These are phyloP conservation scores for Pemphredon lugubris DNA, from an alignment of 2,888 invertebrate genomes.

Conservation along the genomic window DNA sequence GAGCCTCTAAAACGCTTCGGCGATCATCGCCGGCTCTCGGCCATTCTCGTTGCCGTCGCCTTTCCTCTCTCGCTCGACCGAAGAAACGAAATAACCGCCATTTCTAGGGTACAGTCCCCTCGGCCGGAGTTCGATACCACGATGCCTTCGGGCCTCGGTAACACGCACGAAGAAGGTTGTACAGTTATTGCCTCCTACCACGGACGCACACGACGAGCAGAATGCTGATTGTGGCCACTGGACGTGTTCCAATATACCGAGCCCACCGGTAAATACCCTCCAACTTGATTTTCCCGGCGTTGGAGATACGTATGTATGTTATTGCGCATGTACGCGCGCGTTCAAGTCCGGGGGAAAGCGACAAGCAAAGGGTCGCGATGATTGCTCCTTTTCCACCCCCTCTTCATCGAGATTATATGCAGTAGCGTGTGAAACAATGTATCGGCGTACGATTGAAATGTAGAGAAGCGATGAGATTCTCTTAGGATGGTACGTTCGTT, in stretches of 20 bases:
- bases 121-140: constrained; percentile 62
- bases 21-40: constrained; percentile 48
- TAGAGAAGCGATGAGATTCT: too few species aligned
- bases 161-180: constrained; percentile 46
- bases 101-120: constrained; percentile 72
- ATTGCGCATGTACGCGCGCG: too few species aligned
- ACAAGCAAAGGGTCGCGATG: neutral
- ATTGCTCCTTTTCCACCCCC: constrained; percentile 15
- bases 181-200: constrained; percentile 63
- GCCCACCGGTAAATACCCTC: constrained; percentile 39
- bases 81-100: constrained; percentile 75
- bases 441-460: neutral
- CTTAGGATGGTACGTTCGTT: too few species aligned
- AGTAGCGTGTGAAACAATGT: neutral
- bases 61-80: constrained; percentile 12
- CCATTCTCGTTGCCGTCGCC: constrained; percentile 36
- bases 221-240: constrained; percentile 57
- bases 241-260: constrained; percentile 49
- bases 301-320: neutral
- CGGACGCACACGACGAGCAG: constrained; percentile 40
- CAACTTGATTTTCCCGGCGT: constrained; percentile 22
- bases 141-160: constrained; percentile 45
- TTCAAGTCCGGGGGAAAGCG: constrained; percentile 2
- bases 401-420: neutral
- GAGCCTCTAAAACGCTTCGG: constrained; percentile 46